Evolutionary conservation across 2,113 vertebrate species (phyloP).

Genomic region (Corvus hawaiiensis): DNA sequence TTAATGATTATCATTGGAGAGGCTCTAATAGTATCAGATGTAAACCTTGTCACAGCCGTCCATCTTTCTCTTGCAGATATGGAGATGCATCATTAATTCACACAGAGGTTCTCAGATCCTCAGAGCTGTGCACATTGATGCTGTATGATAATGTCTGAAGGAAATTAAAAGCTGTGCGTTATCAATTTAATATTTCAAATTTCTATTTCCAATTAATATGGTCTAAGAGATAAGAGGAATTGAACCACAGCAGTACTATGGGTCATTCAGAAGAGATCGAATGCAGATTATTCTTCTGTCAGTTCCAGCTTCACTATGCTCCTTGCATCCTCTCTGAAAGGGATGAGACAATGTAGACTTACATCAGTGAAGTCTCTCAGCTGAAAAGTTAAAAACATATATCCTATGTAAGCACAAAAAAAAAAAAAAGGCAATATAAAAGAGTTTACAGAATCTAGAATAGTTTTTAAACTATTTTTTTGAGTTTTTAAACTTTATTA

Average conservation of each 20-base stretch:
- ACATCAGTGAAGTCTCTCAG: not conserved
- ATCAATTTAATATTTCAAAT: conserved; percentile 33
- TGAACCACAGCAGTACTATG: not conserved
- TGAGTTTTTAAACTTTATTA: not conserved
- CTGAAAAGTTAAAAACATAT: not conserved
- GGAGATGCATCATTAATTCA: conserved; percentile 48
- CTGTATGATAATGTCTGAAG: not conserved
- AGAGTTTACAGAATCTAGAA: not conserved
- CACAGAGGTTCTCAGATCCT: not conserved
- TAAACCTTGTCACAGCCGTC: conserved; percentile 17
- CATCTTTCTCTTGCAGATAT: not conserved
- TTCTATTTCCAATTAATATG: conserved; percentile 12
- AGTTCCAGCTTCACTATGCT: not conserved
- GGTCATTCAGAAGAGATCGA: not conserved
- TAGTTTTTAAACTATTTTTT: not conserved
- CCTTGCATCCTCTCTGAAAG: not conserved
- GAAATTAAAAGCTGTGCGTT: conserved; percentile 21
- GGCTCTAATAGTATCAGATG: conserved; percentile 31
- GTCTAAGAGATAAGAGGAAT: not conserved
- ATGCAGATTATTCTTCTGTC: not conserved
- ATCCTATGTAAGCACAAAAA: not conserved
- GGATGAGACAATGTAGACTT: not conserved
- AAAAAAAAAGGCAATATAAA: not conserved
- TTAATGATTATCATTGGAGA: conserved; percentile 46
- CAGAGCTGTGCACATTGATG: not conserved